phyloP scores from a whole-genome alignment of 92 coral and sea anemone species.

The Phenganax stokvisi region DNA sequence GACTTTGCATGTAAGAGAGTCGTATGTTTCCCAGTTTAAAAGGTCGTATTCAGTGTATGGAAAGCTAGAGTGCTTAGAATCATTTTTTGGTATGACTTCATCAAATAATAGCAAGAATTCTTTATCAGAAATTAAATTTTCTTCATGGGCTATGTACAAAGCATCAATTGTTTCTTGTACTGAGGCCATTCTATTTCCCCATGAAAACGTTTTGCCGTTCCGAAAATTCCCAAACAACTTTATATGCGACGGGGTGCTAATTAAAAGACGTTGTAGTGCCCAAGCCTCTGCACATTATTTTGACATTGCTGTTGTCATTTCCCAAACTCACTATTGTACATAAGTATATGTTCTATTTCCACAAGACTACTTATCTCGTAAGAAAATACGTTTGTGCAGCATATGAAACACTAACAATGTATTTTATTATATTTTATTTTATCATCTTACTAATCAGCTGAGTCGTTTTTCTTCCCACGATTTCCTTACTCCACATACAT shows the following conservation, averaged over 20 bases:
- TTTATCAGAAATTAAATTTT: slow-evolving; percentile 36
- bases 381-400: too few species aligned
- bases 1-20: slow-evolving; percentile 12
- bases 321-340: neutral
- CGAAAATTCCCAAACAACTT: neutral
- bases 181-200: neutral
- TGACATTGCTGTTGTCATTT: neutral
- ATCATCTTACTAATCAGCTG: too few species aligned
- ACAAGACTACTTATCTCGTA: too few species aligned
- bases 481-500: too few species aligned
- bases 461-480: too few species aligned
- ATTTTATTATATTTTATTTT: too few species aligned
- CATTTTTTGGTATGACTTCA: slow-evolving; percentile 21
- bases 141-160: slow-evolving; percentile 14
- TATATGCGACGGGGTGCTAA: neutral
- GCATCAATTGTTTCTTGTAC: slow-evolving; percentile 5
- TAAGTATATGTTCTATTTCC: too few species aligned
- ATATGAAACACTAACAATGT: too few species aligned
- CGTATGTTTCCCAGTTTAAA: slow-evolving; percentile 21
- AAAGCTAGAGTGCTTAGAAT: slow-evolving; percentile 16
- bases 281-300: neutral
- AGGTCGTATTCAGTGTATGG: slow-evolving; percentile 31
- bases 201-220: neutral
- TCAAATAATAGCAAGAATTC: slow-evolving; percentile 20
- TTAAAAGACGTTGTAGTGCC: neutral